Evolutionary conservation across 1,140 invertebrate species (phyloP), one percentile per base, ranked within the genome.

Genomic region (Drosophila orosa): DNA sequence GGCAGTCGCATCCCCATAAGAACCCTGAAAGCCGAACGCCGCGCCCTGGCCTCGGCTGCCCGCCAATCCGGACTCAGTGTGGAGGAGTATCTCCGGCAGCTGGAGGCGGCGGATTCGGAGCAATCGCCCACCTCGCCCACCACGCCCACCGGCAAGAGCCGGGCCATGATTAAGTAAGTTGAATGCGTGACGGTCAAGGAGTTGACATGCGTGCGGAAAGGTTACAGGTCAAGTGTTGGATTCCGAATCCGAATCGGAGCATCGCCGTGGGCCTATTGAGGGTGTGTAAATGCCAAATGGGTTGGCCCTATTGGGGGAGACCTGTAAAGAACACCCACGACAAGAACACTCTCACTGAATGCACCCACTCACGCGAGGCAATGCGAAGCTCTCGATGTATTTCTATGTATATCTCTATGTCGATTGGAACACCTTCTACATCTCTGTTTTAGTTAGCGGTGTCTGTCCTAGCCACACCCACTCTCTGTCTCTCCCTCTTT

Each of bases 81-180:
- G 37, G 78, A 82, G 27, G 78, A 79, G 60, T 90, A 90, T 29
- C 24, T 86, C 27, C 58, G 35, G 31, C 84, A 66, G 65, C 54
- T 76, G 63, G 57, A 74, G 65, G 40, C 52, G 62, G 63, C 52
- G 56, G 63, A 66, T 58, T n/a, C 58, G 33, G 71, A 56, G 27
- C 40, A 33, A 35, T 47, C 19, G 6, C 35, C 35, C 25, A 22
- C 19, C 29, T 29, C 54, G 77, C 76, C 40, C 71, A 68, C 40
- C 24, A 66, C 78, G 35, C 48, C 80, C 59, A 84, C 80, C n/a
- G 94, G 95, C 24, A 96, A 98, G 92, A 96, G 96, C 86, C 94
- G 96, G 90, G 94, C 95, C 55, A 92, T 96, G 61, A 80, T 91
- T 84, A 91, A 91, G 90, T 91, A 91, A 91, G 90, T 91, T 80